Base-by-base conservation (phyloP, 2,888 invertebrate genomes). In the Helleia helle region DNA sequence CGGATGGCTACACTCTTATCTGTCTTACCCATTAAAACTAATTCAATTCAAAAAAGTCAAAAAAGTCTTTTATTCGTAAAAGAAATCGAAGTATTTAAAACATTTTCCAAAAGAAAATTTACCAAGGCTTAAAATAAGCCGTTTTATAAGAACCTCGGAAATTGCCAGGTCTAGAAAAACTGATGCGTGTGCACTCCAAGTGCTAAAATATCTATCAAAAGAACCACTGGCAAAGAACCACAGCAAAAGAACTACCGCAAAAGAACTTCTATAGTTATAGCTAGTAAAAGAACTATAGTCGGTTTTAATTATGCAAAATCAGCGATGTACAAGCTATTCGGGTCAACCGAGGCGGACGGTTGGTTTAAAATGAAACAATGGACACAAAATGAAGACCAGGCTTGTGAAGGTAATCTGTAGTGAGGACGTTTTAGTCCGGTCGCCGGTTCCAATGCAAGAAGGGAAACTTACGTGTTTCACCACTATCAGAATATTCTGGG, bases 251-350 rank as follows among this genome's bases (percentile, higher is more conserved):
- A 47, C 49, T 51, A 55, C 56, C 50, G 50, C 61, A n/a, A n/a
- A 65, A 68, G 58, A 58, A 56, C 56, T n/a, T n/a, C n/a, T n/a
- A n/a, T n/a, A n/a, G n/a, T n/a, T 54, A 59, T 61, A 62, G 68
- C 61, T 64, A 55, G 57, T 51, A 51, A 62, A 65, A 68, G 58
- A 58, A 56, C 55, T 54, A 59, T 62, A 62, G 70, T 62, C 65
- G 56, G 58, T 67, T 73, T 73, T 71, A 73, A 73, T 73, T 71
- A 72, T 71, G 70, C 72, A 69, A 62, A 68, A 71, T 71, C 71
- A 68, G 61, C 67, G 61, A 62, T 62, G 64, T 58, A 61, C 58
- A 40, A 58, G 54, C 65, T 61, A 73, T 72, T 66, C 61, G 68
- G 71, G 70, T 68, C 71, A 65, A 62, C 55, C 65, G 59, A 56